Conservation (phyloP, 2,797 vertebrate species). For the Hoplostethus atlanticus region DNA sequence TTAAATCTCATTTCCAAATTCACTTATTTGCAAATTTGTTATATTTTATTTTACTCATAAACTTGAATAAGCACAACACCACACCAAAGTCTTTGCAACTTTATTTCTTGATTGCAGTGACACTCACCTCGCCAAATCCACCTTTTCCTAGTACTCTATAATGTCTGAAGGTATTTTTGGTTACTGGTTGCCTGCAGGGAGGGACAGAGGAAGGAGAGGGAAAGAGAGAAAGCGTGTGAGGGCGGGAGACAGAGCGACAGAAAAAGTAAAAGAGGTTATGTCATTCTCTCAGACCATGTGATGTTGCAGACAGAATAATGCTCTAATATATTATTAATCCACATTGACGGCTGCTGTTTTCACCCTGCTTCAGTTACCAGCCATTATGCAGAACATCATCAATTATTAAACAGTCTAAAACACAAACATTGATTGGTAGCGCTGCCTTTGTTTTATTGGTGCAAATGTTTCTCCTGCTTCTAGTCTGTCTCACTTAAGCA, state of each 20-base stretch:
- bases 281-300: constrained; percentile 51
- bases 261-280: constrained; percentile 37
- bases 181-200: constrained; percentile 91
- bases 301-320: constrained; percentile 68
- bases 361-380: constrained; percentile 55
- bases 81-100: constrained; percentile 8
- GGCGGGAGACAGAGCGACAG: neutral
- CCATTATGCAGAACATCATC: constrained; percentile 67
- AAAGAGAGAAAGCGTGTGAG: constrained; percentile 16
- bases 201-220: constrained; percentile 36
- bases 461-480: constrained; percentile 11
- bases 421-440: constrained; percentile 53
- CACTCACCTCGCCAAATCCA: constrained; percentile 96
- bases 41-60: too few relatives aligned
- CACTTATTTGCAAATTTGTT: neutral
- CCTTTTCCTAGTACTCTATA: constrained; percentile 97
- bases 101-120: neutral
- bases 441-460: constrained; percentile 38
- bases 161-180: constrained; percentile 95
- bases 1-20: constrained; percentile 26
- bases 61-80: neutral
- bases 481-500: neutral
- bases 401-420: constrained; percentile 68
- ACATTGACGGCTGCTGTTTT: constrained; percentile 61
- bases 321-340: constrained; percentile 73